Conservation (phyloP, 2,797 vertebrate species). For the Gadopsis bispinosus region DNA sequence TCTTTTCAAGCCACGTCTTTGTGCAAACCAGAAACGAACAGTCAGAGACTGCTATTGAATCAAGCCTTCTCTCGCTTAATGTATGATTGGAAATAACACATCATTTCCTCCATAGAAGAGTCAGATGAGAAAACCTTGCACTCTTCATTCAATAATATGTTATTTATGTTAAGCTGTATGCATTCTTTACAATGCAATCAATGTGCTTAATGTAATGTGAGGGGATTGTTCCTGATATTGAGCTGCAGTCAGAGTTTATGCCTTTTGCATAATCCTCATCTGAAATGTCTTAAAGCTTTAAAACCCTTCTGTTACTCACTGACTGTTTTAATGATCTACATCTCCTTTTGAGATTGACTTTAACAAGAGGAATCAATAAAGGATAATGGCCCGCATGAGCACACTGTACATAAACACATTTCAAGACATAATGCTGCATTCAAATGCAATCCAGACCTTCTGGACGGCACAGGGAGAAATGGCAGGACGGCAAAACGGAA, state of each 20-base stretch:
- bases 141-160: slow-evolving; percentile 10
- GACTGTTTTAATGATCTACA: slow-evolving; percentile 20
- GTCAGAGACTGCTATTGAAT: neutral
- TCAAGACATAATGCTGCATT: neutral
- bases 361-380: slow-evolving; percentile 20
- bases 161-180: neutral
- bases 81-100: slow-evolving; percentile 13
- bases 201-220: slow-evolving; percentile 14
- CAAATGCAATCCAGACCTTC: no score
- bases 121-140: neutral
- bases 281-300: neutral
- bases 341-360: neutral
- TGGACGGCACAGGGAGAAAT: no score
- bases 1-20: slow-evolving; percentile 10
- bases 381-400: slow-evolving; percentile 15
- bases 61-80: neutral
- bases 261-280: slow-evolving; percentile 6
- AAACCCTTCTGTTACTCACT: slow-evolving; percentile 7
- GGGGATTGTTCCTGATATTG: neutral
- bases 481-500: no score
- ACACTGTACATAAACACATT: neutral
- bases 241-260: slow-evolving; percentile 11
- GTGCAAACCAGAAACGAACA: neutral
- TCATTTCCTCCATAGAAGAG: neutral
- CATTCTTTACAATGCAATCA: slow-evolving; percentile 8